A percentile compares a stretch with the other conserved stretches of the same genome.
Conservation (phyloP, 2,888 invertebrate species). For the Dromius quadrimaculatus region DNA sequence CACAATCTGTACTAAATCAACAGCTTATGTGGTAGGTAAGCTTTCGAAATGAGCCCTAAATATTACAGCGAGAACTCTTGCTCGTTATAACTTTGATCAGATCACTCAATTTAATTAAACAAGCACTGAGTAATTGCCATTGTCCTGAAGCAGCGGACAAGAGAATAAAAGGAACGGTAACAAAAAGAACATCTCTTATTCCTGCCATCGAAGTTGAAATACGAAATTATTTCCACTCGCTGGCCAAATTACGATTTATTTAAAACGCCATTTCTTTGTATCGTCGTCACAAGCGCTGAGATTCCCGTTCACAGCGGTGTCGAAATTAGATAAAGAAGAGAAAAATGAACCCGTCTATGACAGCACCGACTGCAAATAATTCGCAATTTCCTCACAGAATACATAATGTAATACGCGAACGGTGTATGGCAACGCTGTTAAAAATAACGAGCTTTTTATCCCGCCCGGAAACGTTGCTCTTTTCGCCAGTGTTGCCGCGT, state of each 20-base stretch:
- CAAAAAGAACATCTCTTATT: neutral
- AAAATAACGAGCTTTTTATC: constrained; percentile 60
- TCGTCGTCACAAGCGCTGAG: constrained; percentile 19
- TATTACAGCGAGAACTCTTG: no score
- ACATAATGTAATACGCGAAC: constrained; percentile 57
- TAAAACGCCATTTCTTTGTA: constrained; percentile 37
- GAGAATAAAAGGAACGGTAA: constrained; percentile 9
- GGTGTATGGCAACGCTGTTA: constrained; percentile 57
- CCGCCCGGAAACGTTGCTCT: constrained; percentile 47
- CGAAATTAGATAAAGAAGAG: constrained; percentile 48
- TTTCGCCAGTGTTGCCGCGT: constrained; percentile 30
- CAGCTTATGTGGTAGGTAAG: no score
- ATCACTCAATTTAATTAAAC: neutral
- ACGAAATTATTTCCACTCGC: constrained; percentile 31
- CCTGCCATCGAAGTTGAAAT: constrained; percentile 15
- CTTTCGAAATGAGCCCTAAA: no score
- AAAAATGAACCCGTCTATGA: constrained; percentile 48
- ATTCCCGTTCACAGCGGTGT: constrained; percentile 29
- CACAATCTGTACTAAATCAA: no score
- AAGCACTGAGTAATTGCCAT: neutral
- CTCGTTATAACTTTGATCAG: neutral
- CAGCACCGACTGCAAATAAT: constrained; percentile 55
- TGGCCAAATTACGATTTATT: constrained; percentile 40
- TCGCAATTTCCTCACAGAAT: constrained; percentile 59
- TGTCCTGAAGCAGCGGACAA: neutral